Evolutionary conservation across 1,140 invertebrate species (phyloP), one percentile per base, ranked within the genome.

Genomic region (Sitodiplosis mosellana): DNA sequence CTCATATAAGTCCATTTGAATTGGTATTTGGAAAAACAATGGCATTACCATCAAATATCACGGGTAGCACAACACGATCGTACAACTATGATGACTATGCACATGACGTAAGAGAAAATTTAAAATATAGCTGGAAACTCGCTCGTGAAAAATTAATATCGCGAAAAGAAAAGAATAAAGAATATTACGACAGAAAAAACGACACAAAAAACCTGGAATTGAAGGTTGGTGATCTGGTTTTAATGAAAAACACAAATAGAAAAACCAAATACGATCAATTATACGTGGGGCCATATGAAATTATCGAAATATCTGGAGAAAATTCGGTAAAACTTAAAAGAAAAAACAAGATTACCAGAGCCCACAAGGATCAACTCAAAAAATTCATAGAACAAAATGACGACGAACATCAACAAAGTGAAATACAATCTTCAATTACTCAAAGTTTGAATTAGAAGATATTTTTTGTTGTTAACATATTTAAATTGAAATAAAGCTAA

Each of bases 1-100:
- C 11, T 21, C 22, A 22, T 7, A 53, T 49, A 40, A 48, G 48
- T 45, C 52, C 54, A 40, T 53, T 48, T 41, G 54, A 55, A 49
- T 15, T 52, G 5, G 43, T 52, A 18, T 53, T 46, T 47, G 48
- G 44, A 15, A 54, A 50, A 49, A 33, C 15, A 45, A 50, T 45
- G 19, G 40, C 45, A 12, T 47, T 49, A 34, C 38, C 37, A 36
- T 43, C 4, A 17, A 14, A 43, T 6, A 1, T 47, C 6, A 17
- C 8, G 22, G 27, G 48, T 33, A 44, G 18, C 15, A 44, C 49
- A 47, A 42, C 47, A 3, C 38, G 46, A 17, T n/a, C 49, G n/a
- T 53, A 53, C 18, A 51, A 55, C 44, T 42, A 46, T 19, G 40
- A 48, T 14, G 18, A 33, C 6, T 52, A 50, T 48, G 33, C 38